Evolutionary conservation across 2,797 vertebrate genomes (phyloP), one percentile per base, ranked within the genome.

Genomic region (Anableps anableps): DNA sequence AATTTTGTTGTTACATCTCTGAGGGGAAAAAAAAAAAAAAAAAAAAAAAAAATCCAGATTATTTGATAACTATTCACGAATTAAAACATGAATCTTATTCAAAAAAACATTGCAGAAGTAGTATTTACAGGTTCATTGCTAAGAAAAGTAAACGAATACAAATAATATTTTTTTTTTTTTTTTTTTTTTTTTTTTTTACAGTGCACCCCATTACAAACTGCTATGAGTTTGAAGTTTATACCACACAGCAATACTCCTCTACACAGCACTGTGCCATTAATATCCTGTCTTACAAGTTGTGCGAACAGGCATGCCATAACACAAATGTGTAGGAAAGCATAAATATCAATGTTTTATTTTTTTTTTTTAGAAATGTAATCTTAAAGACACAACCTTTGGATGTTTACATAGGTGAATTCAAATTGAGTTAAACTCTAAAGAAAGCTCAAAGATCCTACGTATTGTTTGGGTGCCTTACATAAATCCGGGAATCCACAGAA

Each of bases 1-100:
- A 95, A 89, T 88, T 91, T 95, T 94, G 90, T 89, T 85, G 88
- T 94, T 90, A 91, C 85, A 88, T 92, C 91, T 85, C 90, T 88
- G 84, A 86, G 88, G 92, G 92, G 93, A 88, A 26, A 1, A 47
- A n/a, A 26, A 47, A 93, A 93, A 93, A 88, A 26, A 1, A 47
- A n/a, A 26, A 47, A 38, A 74, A 38, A 6, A 6, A 31, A 74
- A 66, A 64, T 88, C 89, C 83, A 87, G 87, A 91, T 89, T 89
- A 83, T 85, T 53, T 55, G 75, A 88, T 86, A 91, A 80, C 90
- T 68, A 90, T 89, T 74, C 79, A 85, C 83, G 88, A 74, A 83
- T 91, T 89, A 83, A 87, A 87, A 85, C 86, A 81, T 77, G 81
- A 81, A 71, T 86, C 83, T 79, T 87, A 77, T 77, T 90, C 76